Base-by-base conservation (phyloP, 1,140 invertebrate species). In the Eulimnadia texana region DNA sequence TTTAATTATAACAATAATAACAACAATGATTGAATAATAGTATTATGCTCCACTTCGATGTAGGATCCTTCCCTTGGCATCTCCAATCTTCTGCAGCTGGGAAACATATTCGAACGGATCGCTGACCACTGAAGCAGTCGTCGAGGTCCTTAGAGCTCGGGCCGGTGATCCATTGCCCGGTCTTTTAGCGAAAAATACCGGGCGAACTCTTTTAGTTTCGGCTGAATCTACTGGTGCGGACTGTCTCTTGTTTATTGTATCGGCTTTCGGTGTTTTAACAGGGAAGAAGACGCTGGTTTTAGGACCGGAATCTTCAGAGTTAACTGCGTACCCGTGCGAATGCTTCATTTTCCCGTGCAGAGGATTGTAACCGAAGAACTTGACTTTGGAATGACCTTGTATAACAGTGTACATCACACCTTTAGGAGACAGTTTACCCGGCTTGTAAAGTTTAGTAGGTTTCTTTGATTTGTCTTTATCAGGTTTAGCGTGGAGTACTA, bases 361-460 rank as follows among this genome's bases (percentile, higher is more conserved):
- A 6, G 60, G 28, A 19, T 61, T 61, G 50, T 55, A 61, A 0
- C 60, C 60, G 53, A 61, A 61, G n/a, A 61, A 61, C 49, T 52
- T 51, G 16, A 61, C 60, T 29, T 61, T 61, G 24, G 60, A 61
- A 33, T 61, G 60, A 11, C 60, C 60, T 28, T 61, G 50, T 1
- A 51, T 54, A 16, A 61, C 60, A 6, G 60, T 61, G 33, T 54
- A 61, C 28, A 61, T 54, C 11, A 33, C 52, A 3, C 60, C 60
- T 61, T 61, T 54, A 13, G 60, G 60, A 3, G 60, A 61, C 50
- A 61, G 24, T 52, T 61, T 57, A 16, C 55, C 52, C 55, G 22
- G n/a, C 20, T 57, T 57, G 24, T 29, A 57, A 16, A 28, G 33
- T 20, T 23, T 23, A 10, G 28, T 29, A 27, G 55, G 33, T 42